These are phyloP conservation scores for Leptinotarsa haldemani DNA, from an alignment of 2,888 invertebrate genomes.

Conservation along the genomic window DNA sequence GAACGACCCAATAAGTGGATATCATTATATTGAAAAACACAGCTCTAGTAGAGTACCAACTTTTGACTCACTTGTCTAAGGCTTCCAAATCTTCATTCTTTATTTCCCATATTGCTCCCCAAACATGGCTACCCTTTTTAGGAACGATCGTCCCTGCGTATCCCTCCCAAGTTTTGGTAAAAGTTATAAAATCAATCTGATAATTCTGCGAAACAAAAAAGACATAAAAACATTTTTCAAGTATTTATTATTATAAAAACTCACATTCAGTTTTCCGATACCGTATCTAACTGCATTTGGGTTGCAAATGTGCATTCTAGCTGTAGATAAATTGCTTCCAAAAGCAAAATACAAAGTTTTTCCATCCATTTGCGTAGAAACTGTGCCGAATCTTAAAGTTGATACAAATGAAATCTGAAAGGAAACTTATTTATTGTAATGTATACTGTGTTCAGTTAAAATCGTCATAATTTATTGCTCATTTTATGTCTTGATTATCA, in stretches of 20 bases:
- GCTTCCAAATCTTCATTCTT: conserved; percentile 71
- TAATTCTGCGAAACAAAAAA: conserved; percentile 68
- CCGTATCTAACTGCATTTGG: conserved; percentile 78
- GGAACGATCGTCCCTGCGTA: conserved; percentile 86
- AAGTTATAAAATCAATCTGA: conserved; percentile 76
- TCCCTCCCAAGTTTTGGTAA: conserved; percentile 81
- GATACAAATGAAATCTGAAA: conserved; percentile 8
- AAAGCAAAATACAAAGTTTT: conserved; percentile 88
- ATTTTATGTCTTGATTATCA: too few species aligned
- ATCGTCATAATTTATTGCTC: too few species aligned
- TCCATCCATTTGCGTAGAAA: conserved; percentile 34
- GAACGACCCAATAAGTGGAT: too few species aligned
- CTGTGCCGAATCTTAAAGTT: neutral
- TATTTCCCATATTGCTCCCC: conserved; percentile 86
- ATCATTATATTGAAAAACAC: too few species aligned
- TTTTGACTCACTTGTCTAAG: conserved; percentile 74
- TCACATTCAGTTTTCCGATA: conserved; percentile 76
- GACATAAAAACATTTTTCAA: neutral
- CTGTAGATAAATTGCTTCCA: conserved; percentile 87
- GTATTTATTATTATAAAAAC: conserved; percentile 26
- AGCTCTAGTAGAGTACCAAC: too few species aligned
- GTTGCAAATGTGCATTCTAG: conserved; percentile 84
- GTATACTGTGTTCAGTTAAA: too few species aligned
- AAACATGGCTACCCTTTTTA: conserved; percentile 69
- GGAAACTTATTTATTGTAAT: too few species aligned